Percentiles rank a stretch among this genome's conserved stretches.
Evolutionary conservation across 2,797 vertebrate genomes (phyloP).

Genomic region (Notamacropus eugenii): DNA sequence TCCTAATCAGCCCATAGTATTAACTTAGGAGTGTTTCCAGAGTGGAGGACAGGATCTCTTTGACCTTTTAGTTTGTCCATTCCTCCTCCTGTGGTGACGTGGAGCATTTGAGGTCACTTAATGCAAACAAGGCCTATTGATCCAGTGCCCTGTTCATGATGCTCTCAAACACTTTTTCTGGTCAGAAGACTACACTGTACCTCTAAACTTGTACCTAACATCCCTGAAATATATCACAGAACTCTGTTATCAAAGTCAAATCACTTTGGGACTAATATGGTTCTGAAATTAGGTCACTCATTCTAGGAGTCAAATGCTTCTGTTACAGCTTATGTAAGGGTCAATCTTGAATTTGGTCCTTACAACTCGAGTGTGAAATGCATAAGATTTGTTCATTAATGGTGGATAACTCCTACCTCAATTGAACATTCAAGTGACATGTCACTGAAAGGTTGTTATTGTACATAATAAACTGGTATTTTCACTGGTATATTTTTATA

Average conservation of each 20-base stretch:
- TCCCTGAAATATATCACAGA: accelerated
- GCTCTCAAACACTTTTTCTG: neutral
- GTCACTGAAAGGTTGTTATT: neutral
- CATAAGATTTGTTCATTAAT: accelerated
- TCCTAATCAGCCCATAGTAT: neutral
- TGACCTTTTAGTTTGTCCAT: neutral
- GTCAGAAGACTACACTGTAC: neutral
- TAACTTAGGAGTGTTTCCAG: neutral
- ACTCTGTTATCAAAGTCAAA: neutral
- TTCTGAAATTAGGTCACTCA: neutral
- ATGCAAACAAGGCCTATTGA: neutral
- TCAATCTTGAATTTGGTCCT: neutral
- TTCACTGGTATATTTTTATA: slow-evolving; percentile 75
- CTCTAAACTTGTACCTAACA: neutral
- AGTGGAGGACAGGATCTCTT: neutral
- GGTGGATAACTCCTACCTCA: accelerated
- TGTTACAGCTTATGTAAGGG: neutral
- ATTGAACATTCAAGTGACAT: accelerated
- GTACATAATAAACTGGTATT: neutral
- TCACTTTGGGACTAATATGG: accelerated
- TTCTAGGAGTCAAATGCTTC: neutral
- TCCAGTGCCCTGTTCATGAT: accelerated
- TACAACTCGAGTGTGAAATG: neutral
- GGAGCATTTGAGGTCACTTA: neutral
- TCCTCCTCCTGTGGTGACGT: neutral